Evolutionary conservation across 2,888 invertebrate species (phyloP), one percentile per base, ranked within the genome.

Genomic region (Chymomyza procnemis): DNA sequence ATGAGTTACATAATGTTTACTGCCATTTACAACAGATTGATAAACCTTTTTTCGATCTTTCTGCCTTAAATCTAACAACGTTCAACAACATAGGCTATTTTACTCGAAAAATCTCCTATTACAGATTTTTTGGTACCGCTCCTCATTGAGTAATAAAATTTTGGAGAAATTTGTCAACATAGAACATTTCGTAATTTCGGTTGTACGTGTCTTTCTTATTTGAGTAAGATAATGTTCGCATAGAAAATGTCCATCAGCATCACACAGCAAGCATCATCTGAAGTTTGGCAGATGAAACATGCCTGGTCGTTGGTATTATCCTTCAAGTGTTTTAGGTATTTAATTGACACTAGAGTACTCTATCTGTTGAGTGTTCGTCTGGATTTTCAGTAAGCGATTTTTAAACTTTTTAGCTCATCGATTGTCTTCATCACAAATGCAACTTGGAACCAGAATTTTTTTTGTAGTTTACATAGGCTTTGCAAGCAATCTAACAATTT

Each of bases 381-480:
- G 81, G 75, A 4, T 86, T 72, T 6, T 86, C 71, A 0, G 88
- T 86, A 2, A 88, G 66, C 1, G 77, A 68, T 92, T 82, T 94
- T 94, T 48, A 94, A 94, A 93, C 95, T 95, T 79, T 93, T 92
- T 55, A 96, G 87, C 90, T 96, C 96, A 89, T 96, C 96, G 67
- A 93, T 92, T 0, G 94, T 93, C 64, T 94, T 92, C 22, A 91
- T 88, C 12, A 89, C 88, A 74, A 88, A 90, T 68, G 91, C 90
- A 41, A 88, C 88, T 78, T 91, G 91, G 64, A 91, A 89, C 91
- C 91, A 91, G 22, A 88, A 82, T 71, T 91, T 91, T 1, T 85
- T 85, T 14, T 88, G 80, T 47, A 83, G 81, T 74, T 91, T 85
- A 9, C 78, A 95, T 88, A 95, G 94, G 72, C 93, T 94, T 87